Evolutionary conservation across 2,113 vertebrate genomes (phyloP).

Genomic region (Vulpes lagopus): DNA sequence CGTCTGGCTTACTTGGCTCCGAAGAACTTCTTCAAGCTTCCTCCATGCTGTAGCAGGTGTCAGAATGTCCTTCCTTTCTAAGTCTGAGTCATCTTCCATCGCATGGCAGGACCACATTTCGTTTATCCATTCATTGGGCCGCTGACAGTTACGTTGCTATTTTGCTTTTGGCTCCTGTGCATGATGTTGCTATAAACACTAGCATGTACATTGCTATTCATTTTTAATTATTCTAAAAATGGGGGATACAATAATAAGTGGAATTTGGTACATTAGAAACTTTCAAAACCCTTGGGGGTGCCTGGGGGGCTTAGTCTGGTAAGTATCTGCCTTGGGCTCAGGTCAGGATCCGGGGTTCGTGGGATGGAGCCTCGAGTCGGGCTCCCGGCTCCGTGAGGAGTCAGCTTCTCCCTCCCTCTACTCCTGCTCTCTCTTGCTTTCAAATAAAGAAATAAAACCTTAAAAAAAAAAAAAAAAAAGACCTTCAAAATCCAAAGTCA

Average conservation of each 20-base stretch:
- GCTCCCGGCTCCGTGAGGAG: too few relatives aligned
- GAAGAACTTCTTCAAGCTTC: background rate
- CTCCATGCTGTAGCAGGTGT: fast-evolving
- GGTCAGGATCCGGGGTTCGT: too few relatives aligned
- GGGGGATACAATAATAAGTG: background rate
- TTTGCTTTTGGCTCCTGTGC: background rate
- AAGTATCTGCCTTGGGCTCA: too few relatives aligned
- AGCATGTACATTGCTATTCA: background rate
- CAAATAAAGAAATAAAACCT: too few relatives aligned
- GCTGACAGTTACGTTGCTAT: background rate
- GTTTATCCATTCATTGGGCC: background rate
- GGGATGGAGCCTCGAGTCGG: too few relatives aligned
- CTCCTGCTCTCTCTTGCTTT: too few relatives aligned
- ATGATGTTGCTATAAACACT: background rate
- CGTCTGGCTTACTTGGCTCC: background rate
- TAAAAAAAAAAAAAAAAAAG: background rate
- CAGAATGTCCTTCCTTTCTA: background rate
- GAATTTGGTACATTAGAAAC: background rate
- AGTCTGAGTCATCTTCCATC: background rate
- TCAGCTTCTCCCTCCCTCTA: too few relatives aligned
- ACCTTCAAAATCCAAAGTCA: background rate
- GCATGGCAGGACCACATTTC: background rate
- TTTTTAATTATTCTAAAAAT: background rate
- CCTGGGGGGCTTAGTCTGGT: too few relatives aligned
- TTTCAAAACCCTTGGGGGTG: background rate